Evolutionary conservation across 2,797 vertebrate species (phyloP).

Genomic region (Argyrosomus regius): DNA sequence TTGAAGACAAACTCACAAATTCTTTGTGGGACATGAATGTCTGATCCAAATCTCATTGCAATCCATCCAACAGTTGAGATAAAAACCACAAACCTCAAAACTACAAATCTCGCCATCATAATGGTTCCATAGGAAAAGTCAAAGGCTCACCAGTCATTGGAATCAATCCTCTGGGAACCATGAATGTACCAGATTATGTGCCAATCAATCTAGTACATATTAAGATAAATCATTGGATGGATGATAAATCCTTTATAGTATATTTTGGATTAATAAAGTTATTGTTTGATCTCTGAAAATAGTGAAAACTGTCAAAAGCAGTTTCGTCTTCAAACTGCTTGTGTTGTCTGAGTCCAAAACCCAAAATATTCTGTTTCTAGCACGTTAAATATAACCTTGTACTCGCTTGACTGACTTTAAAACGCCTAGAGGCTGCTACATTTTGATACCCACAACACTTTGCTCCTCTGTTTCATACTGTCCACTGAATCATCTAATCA

Average conservation of each 20-base stretch:
- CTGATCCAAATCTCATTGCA: background rate
- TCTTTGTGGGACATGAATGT: background rate
- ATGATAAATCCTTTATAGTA: no score
- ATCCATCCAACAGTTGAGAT: background rate
- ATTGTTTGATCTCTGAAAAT: no score
- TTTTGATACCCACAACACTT: background rate
- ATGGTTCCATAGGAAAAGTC: background rate
- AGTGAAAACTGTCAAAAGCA: no score
- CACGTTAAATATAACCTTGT: background rate
- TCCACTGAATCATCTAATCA: slow-evolving; percentile 50
- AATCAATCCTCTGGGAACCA: no score
- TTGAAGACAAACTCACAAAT: no score
- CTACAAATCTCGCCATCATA: background rate
- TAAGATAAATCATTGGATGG: no score
- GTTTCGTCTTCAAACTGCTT: no score
- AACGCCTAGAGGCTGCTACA: background rate
- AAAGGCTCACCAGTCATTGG: no score
- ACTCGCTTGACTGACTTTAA: slow-evolving; percentile 10
- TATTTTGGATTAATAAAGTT: no score
- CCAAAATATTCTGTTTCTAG: no score
- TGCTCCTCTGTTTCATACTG: background rate
- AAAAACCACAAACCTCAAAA: background rate
- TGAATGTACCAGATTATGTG: background rate
- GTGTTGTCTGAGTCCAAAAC: no score
- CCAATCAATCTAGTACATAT: background rate